These are phyloP conservation scores for Mormyrops attenuatus DNA, from an alignment of 2,797 vertebrate genomes.

Conservation along the genomic window DNA sequence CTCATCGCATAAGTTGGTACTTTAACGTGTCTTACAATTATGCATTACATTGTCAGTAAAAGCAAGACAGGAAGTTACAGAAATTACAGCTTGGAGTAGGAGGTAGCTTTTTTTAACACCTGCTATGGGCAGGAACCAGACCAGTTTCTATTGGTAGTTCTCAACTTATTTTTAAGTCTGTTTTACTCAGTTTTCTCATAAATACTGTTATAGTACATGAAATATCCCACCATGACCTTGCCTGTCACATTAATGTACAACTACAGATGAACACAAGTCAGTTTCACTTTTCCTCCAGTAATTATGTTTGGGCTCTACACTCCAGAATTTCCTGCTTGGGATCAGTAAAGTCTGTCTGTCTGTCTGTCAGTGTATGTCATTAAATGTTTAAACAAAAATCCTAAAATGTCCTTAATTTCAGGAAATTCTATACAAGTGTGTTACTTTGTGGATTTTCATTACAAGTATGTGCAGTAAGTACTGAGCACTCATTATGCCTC, in stretches of 20 bases:
- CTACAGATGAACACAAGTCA: background rate
- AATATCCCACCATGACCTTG: background rate
- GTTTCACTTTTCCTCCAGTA: background rate
- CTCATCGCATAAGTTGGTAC: background rate
- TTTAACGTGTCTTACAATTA: background rate
- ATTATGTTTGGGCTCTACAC: background rate
- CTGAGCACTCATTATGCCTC: background rate
- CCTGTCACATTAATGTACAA: background rate
- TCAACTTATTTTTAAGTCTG: background rate
- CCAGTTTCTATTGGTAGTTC: background rate
- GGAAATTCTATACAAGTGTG: background rate
- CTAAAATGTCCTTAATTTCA: background rate
- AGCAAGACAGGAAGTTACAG: background rate
- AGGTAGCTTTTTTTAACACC: background rate
- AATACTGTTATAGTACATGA: background rate
- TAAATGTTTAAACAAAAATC: background rate
- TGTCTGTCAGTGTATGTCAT: background rate
- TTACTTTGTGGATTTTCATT: background rate
- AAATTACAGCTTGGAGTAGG: background rate
- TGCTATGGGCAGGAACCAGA: background rate
- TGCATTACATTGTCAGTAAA: background rate
- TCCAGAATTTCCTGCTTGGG: slow-evolving; percentile 3
- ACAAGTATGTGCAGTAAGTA: background rate
- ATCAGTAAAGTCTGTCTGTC: background rate
- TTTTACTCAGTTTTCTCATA: background rate